phyloP scores from a whole-genome alignment of 2,113 vertebrate genomes.

The Origma solitaria region DNA sequence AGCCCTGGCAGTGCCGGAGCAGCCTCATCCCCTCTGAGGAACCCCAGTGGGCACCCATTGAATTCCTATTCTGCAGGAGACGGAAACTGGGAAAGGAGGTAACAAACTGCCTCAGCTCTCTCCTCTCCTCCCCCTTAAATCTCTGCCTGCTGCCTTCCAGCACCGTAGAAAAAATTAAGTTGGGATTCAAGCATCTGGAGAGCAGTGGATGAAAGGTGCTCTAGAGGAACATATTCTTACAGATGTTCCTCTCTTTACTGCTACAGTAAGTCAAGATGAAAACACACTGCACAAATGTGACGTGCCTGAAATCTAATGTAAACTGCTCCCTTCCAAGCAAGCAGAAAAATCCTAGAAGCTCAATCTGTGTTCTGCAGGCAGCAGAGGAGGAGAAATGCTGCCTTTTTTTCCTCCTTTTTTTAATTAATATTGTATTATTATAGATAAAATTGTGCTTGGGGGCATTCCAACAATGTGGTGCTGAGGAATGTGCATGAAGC shows the following conservation, averaged over 20 bases:
- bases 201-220: not conserved
- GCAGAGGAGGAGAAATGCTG: not conserved
- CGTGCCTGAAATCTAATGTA: not conserved
- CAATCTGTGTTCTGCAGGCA: not conserved
- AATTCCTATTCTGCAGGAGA: not conserved
- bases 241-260: not conserved
- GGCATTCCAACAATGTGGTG: not conserved
- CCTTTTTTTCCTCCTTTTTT: not conserved
- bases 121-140: not conserved
- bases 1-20: not conserved
- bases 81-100: not conserved
- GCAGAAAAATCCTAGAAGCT: not conserved
- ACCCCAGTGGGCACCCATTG: accelerated
- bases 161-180: not conserved
- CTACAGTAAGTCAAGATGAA: not conserved
- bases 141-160: not conserved
- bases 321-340: not conserved
- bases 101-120: not conserved
- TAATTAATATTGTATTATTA: not conserved
- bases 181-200: not conserved
- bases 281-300: not conserved
- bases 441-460: not conserved
- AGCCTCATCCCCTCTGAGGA: not conserved
- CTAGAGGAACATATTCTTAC: not conserved
- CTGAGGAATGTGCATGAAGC: not conserved